A percentile compares a stretch with the other conserved stretches of the same genome.
Conservation (phyloP, 2,113 vertebrate genomes). For the Laticauda colubrina region DNA sequence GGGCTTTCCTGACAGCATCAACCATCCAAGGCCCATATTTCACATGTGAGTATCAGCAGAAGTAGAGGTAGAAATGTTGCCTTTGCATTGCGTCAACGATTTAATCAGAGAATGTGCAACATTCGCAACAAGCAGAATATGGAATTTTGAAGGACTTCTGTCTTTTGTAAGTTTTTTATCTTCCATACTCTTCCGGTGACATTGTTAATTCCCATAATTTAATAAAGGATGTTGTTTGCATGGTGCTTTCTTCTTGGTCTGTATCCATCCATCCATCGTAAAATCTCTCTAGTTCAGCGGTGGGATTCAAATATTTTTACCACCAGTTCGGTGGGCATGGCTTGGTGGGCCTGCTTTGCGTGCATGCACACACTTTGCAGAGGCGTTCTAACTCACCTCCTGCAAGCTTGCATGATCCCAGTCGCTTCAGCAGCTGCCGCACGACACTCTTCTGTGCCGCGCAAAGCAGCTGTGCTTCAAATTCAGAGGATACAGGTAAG, state of each 20-base stretch:
- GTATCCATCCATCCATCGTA: neutral
- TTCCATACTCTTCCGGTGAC: slow-evolving; percentile 49
- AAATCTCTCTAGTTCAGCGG: neutral
- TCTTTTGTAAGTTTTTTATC: slow-evolving; percentile 52
- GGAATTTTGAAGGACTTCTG: slow-evolving; percentile 58
- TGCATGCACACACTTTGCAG: no score
- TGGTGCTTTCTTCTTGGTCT: slow-evolving; percentile 3
- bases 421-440: no score
- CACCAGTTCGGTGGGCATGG: no score
- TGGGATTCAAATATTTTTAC: no score
- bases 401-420: no score
- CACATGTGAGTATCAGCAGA: slow-evolving; percentile 61
- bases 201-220: slow-evolving; percentile 50
- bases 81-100: neutral
- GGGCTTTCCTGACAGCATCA: slow-evolving; percentile 57
- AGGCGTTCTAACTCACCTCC: no score
- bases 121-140: slow-evolving; percentile 59
- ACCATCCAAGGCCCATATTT: fast-evolving
- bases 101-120: slow-evolving; percentile 62
- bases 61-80: slow-evolving; percentile 32
- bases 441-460: no score
- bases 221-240: slow-evolving; percentile 30
- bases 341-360: no score
- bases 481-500: no score
- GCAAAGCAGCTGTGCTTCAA: no score